Evolutionary conservation across 2,113 vertebrate genomes (phyloP).

Genomic region (Rostratula benghalensis): DNA sequence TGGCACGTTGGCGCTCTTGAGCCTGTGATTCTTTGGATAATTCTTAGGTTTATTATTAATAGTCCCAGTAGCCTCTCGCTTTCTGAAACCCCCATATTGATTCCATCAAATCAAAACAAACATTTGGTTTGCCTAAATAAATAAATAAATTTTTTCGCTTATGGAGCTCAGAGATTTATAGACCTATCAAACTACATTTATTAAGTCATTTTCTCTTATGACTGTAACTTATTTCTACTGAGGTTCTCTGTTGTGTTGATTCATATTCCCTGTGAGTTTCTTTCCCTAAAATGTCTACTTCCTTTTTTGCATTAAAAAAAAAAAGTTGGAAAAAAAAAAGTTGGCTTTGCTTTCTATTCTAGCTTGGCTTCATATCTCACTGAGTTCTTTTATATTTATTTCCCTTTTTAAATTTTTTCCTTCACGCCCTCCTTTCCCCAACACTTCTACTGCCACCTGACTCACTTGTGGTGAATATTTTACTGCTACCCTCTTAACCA

Average conservation of each 20-base stretch:
- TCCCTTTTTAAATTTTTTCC: neutral
- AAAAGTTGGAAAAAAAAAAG: neutral
- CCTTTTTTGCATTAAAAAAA: neutral
- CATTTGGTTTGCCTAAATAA: conserved; percentile 6
- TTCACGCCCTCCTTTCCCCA: rapidly evolving
- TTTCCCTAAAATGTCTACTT: neutral
- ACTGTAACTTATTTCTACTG: conserved; percentile 2
- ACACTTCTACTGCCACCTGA: neutral
- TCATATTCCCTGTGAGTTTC: neutral
- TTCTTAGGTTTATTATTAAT: neutral
- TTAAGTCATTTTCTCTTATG: conserved; percentile 2
- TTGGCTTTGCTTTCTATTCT: neutral
- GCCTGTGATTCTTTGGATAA: neutral
- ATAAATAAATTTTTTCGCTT: neutral
- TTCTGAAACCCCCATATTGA: neutral
- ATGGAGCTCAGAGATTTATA: conserved; percentile 18
- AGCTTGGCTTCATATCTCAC: neutral
- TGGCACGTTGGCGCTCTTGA: neutral
- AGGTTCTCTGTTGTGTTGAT: neutral
- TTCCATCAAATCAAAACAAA: neutral
- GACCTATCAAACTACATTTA: conserved; percentile 2
- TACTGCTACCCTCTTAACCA: neutral
- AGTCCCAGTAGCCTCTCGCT: neutral
- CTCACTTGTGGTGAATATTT: neutral
- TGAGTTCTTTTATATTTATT: neutral